Percentiles rank a stretch among this genome's conserved stretches.
These are phyloP conservation scores for Rotaria magnacalcarata DNA, from an alignment of 2,888 invertebrate species.

Conservation along the genomic window DNA sequence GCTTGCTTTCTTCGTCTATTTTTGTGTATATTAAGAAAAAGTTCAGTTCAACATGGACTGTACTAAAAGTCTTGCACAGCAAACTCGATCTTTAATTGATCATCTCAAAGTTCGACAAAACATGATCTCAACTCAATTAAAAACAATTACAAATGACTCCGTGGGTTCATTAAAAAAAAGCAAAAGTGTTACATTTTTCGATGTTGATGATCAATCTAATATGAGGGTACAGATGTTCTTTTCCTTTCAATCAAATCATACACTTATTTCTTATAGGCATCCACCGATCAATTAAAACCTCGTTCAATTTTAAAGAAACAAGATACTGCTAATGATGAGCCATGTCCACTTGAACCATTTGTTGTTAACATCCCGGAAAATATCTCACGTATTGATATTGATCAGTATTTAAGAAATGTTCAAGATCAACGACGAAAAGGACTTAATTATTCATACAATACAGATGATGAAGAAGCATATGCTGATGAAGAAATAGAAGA, in stretches of 20 bases:
- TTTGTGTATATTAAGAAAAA: no score
- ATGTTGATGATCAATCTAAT: neutral
- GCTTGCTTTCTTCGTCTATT: neutral
- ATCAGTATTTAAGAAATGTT: constrained; percentile 20
- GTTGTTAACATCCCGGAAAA: neutral
- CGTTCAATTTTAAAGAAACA: neutral
- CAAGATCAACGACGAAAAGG: constrained; percentile 34
- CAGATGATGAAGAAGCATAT: neutral
- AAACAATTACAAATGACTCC: neutral
- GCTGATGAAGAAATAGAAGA: neutral
- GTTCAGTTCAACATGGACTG: neutral
- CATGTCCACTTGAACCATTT: constrained; percentile 3
- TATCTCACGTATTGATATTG: neutral
- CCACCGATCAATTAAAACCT: neutral
- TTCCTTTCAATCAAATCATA: neutral
- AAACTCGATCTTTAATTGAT: neutral
- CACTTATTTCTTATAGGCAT: neutral
- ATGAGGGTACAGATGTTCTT: neutral
- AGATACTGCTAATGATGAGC: neutral
- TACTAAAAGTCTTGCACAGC: neutral
- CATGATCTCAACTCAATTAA: neutral
- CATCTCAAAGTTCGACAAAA: neutral
- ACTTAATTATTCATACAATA: neutral
- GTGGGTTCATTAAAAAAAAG: neutral
- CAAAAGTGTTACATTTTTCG: constrained; percentile 19